phyloP scores from a whole-genome alignment of 2,113 vertebrate species.

The Puffinus mauretanicus region DNA sequence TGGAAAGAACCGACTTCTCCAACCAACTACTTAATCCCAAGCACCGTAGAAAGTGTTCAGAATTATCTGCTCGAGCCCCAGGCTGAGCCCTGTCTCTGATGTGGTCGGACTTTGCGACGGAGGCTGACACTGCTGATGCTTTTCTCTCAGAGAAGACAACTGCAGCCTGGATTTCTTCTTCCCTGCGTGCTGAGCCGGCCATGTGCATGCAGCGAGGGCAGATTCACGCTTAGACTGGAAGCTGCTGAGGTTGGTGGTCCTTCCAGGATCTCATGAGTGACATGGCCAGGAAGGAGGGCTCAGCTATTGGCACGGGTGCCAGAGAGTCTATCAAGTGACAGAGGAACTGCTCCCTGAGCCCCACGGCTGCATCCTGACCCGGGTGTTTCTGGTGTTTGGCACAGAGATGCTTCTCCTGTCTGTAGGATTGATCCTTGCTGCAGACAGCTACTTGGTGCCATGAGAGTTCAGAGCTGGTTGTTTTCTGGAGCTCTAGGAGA shows the following conservation, averaged over 20 bases:
- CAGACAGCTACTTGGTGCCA: background rate
- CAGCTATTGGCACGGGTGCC: background rate
- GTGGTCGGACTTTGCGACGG: background rate
- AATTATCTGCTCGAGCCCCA: fast-evolving
- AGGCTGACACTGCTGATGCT: background rate
- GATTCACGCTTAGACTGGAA: background rate
- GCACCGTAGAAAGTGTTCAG: background rate
- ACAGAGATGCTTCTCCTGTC: background rate
- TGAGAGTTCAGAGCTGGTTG: background rate
- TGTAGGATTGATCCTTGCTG: background rate
- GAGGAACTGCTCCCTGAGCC: fast-evolving
- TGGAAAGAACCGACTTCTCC: background rate
- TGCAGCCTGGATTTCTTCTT: background rate
- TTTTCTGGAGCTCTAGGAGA: background rate
- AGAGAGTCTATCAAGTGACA: background rate
- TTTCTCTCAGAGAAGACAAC: background rate
- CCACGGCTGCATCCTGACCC: background rate
- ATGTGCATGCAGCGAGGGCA: background rate
- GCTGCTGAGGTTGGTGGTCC: background rate
- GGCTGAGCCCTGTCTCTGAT: background rate
- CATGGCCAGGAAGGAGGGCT: background rate
- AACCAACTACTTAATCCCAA: background rate
- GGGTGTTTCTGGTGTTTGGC: background rate
- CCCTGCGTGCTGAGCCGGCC: fast-evolving
- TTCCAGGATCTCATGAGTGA: background rate